Conservation (phyloP, 2,797 vertebrate genomes). For the Cuniculus paca region DNA sequence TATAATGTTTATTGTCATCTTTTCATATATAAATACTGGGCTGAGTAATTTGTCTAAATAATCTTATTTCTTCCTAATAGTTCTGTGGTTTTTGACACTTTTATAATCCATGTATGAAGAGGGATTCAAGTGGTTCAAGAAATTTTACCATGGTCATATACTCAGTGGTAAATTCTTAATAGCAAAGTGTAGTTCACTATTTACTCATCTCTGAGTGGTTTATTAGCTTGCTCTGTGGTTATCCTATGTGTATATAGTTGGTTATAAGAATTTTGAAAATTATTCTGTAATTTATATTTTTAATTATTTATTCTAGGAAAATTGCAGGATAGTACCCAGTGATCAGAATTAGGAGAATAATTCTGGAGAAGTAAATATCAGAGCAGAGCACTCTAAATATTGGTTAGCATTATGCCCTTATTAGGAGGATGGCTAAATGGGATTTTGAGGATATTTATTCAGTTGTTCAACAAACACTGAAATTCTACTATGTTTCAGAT, state of each 20-base stretch:
- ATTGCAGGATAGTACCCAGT: not conserved
- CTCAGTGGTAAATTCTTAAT: not conserved
- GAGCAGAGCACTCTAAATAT: not conserved
- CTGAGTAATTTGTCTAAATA: not conserved
- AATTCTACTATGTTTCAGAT: not conserved
- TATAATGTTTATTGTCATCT: not conserved
- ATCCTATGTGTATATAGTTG: not conserved
- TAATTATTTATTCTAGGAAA: not conserved
- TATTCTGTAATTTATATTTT: not conserved
- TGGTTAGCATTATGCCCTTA: not conserved
- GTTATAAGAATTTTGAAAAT: conserved; percentile 15
- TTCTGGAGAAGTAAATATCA: not conserved
- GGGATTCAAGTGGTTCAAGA: not conserved
- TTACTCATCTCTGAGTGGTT: not conserved
- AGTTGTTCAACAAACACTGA: not conserved
- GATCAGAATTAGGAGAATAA: not conserved
- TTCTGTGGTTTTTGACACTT: not conserved
- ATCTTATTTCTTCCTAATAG: not conserved
- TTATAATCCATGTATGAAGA: not conserved
- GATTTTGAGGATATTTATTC: conserved; percentile 38
- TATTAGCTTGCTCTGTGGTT: not conserved
- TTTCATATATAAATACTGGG: not conserved
- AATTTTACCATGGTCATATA: not conserved
- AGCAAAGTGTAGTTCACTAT: not conserved
- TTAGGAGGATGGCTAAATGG: not conserved